Evolutionary conservation across 2,113 vertebrate genomes (phyloP), one percentile per base, ranked within the genome.

Genomic region (Neotragus pygmaeus): DNA sequence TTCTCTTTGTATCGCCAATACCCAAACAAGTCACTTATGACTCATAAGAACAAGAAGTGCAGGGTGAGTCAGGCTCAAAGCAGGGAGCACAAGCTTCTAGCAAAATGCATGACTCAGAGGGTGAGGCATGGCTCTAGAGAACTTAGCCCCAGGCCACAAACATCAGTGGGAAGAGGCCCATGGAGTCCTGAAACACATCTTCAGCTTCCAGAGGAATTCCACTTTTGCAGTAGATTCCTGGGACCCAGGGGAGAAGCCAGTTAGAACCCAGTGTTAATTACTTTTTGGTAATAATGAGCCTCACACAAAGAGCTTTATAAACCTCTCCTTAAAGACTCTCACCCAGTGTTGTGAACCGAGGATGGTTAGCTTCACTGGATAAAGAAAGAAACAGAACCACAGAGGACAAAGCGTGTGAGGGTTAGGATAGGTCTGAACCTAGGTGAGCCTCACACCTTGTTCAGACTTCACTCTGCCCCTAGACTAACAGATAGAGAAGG

Each of bases 191-290:
- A 11, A 6, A 6, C 21, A 15, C 0, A 16, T 4, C 70, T 82
- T 36, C 49, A 15, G 64, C 75, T 45, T n/a, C 55, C 3, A 4
- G 51, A 45, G n/a, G n/a, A 3, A 55, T 57, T 27, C 23, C 49
- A 39, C n/a, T 88, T 75, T 58, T 43, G 13, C 36, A 39, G 47
- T 23, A 84, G 33, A 33, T 47, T 86, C 49, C 82, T 82, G 58
- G 91, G 73, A 95, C 66, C 73, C 39, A 89, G 58, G 78, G 53
- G 3, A 81, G 60, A 93, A 77, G 19, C 17, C 90, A 91, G 80
- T 92, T 28, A 84, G 78, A 88, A 81, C 3, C 23, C 33, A 43
- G n/a, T 39, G 64, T 78, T 95, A 95, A 97, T 90, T 95, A 91
- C 58, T 66, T 73, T 73, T 70, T 6, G 2, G 16, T 64, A 90